phyloP scores from a whole-genome alignment of 2,888 invertebrate genomes.

The Hirtodrosophila confusa region DNA sequence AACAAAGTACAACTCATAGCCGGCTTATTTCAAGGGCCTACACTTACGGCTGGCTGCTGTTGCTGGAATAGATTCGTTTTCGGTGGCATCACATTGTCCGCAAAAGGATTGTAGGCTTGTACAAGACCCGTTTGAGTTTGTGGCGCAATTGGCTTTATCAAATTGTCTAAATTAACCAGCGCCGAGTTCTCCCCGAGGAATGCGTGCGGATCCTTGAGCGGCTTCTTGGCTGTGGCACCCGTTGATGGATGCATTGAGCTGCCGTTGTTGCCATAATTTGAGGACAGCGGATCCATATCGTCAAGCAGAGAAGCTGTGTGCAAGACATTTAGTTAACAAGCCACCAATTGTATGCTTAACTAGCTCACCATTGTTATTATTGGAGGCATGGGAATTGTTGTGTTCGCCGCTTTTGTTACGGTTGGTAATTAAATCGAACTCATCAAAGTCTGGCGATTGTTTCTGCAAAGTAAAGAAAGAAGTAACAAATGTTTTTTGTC shows the following conservation, averaged over 20 bases:
- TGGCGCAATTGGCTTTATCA: conserved; percentile 88
- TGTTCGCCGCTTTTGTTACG: conserved; percentile 86
- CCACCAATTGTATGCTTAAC: not conserved
- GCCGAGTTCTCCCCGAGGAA: conserved; percentile 98
- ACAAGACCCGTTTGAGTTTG: conserved; percentile 78
- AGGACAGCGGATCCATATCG: conserved; percentile 83
- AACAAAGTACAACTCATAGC: no score
- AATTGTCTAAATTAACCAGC: conserved; percentile 98
- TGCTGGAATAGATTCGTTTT: conserved; percentile 87
- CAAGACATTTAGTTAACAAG: not conserved
- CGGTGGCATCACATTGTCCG: conserved; percentile 83
- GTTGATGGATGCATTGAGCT: conserved; percentile 70
- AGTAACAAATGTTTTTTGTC: not conserved
- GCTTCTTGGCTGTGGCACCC: conserved; percentile 81
- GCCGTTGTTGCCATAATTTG: conserved; percentile 63
- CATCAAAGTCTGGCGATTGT: conserved; percentile 89
- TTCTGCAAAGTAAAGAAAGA: conserved; percentile 52
- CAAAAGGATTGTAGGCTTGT: conserved; percentile 84
- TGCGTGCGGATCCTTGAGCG: conserved; percentile 94
- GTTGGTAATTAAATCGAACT: conserved; percentile 94
- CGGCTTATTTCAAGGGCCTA: no score
- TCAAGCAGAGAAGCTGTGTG: conserved; percentile 82
- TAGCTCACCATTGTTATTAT: conserved; percentile 82
- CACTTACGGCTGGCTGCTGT: conserved; percentile 84
- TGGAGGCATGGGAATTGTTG: conserved; percentile 78